Percentiles rank a stretch among this genome's conserved stretches.
Evolutionary conservation across 2,113 vertebrate genomes (phyloP).

Genomic region (Passer domesticus): DNA sequence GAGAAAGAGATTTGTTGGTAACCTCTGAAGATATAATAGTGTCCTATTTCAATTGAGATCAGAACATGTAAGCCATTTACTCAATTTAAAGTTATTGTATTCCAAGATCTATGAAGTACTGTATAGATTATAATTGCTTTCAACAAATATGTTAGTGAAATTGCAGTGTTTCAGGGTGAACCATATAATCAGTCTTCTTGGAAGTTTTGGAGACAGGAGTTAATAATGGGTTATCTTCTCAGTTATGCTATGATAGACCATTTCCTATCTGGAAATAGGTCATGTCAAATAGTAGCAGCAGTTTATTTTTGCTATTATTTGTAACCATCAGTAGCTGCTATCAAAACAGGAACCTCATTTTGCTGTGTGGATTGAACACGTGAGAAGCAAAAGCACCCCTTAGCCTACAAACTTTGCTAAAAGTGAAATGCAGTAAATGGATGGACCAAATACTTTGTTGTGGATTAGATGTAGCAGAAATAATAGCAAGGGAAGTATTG

Average conservation of each 20-base stretch:
- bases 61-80: neutral
- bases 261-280: conserved; percentile 68
- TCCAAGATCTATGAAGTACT: conserved; percentile 35
- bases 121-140: conserved; percentile 53
- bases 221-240: conserved; percentile 66
- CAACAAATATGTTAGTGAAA: conserved; percentile 60
- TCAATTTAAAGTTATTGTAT: conserved; percentile 31
- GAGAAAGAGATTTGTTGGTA: conserved; percentile 39
- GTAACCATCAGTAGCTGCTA: conserved; percentile 22
- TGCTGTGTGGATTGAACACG: neutral
- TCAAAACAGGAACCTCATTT: conserved; percentile 35
- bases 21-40: conserved; percentile 45
- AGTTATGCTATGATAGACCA: conserved; percentile 48
- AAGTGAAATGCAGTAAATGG: neutral
- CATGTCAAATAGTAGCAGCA: conserved; percentile 50
- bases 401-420: neutral
- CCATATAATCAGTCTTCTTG: conserved; percentile 66
- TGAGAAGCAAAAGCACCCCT: neutral
- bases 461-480: neutral
- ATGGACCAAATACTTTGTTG: neutral
- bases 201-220: conserved; percentile 61
- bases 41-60: conserved; percentile 37
- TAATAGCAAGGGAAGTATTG: neutral
- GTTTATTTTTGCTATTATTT: conserved; percentile 60
- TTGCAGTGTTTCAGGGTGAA: conserved; percentile 62